These are phyloP conservation scores for Lasioglossum lativentre DNA, from an alignment of 2,888 invertebrate genomes.

Conservation along the genomic window DNA sequence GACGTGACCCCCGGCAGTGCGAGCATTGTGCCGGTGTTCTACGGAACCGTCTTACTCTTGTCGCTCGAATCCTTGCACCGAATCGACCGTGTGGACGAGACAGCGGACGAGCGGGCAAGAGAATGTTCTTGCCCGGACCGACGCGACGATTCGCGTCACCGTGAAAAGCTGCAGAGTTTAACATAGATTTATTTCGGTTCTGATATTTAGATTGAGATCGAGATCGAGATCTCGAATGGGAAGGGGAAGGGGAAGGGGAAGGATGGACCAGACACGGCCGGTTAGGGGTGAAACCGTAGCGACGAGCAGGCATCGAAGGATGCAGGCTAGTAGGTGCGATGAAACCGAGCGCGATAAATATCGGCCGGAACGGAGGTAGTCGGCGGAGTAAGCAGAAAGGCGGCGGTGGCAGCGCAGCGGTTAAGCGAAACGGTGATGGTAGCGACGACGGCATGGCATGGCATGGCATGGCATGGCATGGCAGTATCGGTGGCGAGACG, in stretches of 20 bases:
- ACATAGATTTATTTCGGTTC: too few relatives aligned
- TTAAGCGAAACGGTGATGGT: conserved; percentile 28
- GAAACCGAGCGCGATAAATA: conserved; percentile 2
- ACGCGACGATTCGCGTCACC: too few relatives aligned
- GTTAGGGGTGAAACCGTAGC: neutral
- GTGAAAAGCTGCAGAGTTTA: too few relatives aligned
- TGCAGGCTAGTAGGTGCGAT: conserved; percentile 8
- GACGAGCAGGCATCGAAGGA: conserved; percentile 30
- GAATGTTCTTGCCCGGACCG: conserved; percentile 76
- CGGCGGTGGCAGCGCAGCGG: conserved; percentile 38
- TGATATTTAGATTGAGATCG: too few relatives aligned
- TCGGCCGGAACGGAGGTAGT: neutral
- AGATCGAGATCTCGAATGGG: too few relatives aligned
- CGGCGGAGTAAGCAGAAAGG: conserved; percentile 48
- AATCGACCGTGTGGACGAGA: conserved; percentile 77
- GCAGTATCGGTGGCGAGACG: conserved; percentile 50
- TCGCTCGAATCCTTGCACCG: conserved; percentile 67
- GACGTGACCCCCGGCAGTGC: conserved; percentile 78
- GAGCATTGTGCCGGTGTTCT: conserved; percentile 78
- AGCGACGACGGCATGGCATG: conserved; percentile 45
- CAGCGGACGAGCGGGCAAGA: conserved; percentile 60
- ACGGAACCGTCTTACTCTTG: conserved; percentile 70
- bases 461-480: conserved; percentile 45
- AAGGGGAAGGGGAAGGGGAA: too few relatives aligned
- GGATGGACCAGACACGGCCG: too few relatives aligned